Percentiles rank a stretch among this genome's conserved stretches.
These are phyloP conservation scores for Lasaia peninsularis DNA, from an alignment of 1,140 invertebrate genomes.

Conservation along the genomic window DNA sequence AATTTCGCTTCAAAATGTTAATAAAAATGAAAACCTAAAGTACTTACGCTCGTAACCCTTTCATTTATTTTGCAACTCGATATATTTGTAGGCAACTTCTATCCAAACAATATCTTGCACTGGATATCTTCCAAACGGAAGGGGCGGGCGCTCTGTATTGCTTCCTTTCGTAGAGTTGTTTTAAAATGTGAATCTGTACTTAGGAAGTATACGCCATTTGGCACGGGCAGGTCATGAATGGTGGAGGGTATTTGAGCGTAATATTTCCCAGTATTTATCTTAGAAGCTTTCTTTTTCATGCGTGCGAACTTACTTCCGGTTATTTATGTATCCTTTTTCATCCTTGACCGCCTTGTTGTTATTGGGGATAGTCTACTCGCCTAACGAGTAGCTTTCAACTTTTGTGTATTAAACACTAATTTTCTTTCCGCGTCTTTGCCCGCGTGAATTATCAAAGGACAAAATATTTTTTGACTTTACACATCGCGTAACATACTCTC, in stretches of 20 bases:
- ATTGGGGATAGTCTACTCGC: too few relatives aligned
- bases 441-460: too few relatives aligned
- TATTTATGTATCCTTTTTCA: not conserved
- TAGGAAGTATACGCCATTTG: conserved; percentile 1
- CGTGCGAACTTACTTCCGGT: not conserved
- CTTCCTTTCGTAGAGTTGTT: conserved; percentile 3
- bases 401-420: too few relatives aligned
- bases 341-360: too few relatives aligned
- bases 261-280: conserved; percentile 1
- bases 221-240: conserved; percentile 1
- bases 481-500: too few relatives aligned
- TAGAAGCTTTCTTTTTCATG: not conserved
- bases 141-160: not conserved
- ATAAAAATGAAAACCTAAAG: too few relatives aligned
- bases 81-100: not conserved
- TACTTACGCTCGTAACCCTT: not conserved
- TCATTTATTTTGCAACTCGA: not conserved
- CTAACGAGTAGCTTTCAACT: too few relatives aligned
- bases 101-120: conserved; percentile 2
- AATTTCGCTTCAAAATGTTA: too few relatives aligned
- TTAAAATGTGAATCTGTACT: conserved; percentile 10
- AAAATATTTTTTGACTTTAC: too few relatives aligned
- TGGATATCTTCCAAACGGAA: conserved; percentile 9
- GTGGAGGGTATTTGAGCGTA: not conserved
- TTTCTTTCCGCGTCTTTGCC: too few relatives aligned